Evolutionary conservation across 2,797 vertebrate genomes (phyloP).

Genomic region (Lagodon rhomboides): DNA sequence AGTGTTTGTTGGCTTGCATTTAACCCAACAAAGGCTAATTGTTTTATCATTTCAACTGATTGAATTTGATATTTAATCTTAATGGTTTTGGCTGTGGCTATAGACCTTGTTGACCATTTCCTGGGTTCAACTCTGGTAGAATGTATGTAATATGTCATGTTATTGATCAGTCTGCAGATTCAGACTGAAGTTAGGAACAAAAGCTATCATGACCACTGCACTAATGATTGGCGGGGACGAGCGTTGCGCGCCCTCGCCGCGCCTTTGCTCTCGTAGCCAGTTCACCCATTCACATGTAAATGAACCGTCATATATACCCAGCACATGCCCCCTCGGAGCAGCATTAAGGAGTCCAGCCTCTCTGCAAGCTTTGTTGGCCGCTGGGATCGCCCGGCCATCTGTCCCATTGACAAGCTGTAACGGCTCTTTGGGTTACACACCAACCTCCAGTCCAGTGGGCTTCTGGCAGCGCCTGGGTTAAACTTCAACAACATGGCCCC

Average conservation of each 20-base stretch:
- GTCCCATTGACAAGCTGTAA: conserved; percentile 77
- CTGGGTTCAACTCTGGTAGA: background rate
- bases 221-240: conserved; percentile 72
- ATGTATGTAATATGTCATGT: background rate
- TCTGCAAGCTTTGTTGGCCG: conserved; percentile 70
- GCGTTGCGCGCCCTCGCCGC: conserved; percentile 52
- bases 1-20: background rate
- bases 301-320: conserved; percentile 76
- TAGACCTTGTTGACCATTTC: background rate
- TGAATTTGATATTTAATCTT: too few relatives aligned
- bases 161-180: background rate
- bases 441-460: conserved; percentile 38
- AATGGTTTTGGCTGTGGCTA: background rate
- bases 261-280: conserved; percentile 41
- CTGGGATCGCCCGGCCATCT: conserved; percentile 82
- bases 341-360: conserved; percentile 62
- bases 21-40: background rate
- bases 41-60: background rate
- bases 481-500: conserved; percentile 87
- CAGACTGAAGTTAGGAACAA: conserved; percentile 63
- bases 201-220: conserved; percentile 51
- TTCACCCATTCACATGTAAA: conserved; percentile 87
- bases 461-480: conserved; percentile 58
- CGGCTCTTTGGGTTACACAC: conserved; percentile 70
- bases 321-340: conserved; percentile 45